Evolutionary conservation across 2,888 invertebrate genomes (phyloP).

Genomic region (Buathra laborator): DNA sequence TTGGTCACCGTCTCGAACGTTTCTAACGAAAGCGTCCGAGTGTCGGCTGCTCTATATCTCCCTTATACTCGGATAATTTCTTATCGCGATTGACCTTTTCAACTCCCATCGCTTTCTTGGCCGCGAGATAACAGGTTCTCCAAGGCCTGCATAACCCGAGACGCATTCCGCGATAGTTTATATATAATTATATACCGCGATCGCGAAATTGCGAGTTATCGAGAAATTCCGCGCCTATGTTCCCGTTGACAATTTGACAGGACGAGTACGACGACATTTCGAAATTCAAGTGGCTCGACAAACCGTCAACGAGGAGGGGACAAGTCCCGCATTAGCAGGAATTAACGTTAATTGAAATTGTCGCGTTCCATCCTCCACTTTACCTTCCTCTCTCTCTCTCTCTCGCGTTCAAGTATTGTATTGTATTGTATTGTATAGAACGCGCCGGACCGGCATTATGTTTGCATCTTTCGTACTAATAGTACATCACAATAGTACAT

Average conservation of each 20-base stretch:
- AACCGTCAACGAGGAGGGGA: conserved; percentile 54
- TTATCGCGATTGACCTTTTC: conserved; percentile 49
- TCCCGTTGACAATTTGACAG: conserved; percentile 11
- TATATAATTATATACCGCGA: background rate
- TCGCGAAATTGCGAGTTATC: background rate
- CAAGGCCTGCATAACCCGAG: background rate
- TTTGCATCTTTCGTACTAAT: conserved; percentile 6
- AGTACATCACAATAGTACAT: background rate
- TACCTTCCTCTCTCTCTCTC: conserved; percentile 29
- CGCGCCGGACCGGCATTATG: background rate
- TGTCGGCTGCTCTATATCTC: conserved; percentile 5
- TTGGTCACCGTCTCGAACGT: background rate
- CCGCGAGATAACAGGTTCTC: conserved; percentile 26
- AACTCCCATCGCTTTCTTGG: conserved; percentile 24
- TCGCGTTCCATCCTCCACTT: conserved; percentile 67
- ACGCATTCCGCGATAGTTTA: background rate
- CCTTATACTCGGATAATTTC: conserved; percentile 30
- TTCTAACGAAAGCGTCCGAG: conserved; percentile 14
- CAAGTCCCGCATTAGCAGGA: conserved; percentile 80
- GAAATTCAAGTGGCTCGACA: conserved; percentile 43
- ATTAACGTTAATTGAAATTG: conserved; percentile 84
- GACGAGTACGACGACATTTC: conserved; percentile 3
- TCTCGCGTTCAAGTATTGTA: background rate
- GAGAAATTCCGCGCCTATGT: background rate
- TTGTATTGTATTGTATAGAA: too few relatives aligned